phyloP scores from a whole-genome alignment of 2,797 vertebrate species.

The Cryptoblepharus egeriae region DNA sequence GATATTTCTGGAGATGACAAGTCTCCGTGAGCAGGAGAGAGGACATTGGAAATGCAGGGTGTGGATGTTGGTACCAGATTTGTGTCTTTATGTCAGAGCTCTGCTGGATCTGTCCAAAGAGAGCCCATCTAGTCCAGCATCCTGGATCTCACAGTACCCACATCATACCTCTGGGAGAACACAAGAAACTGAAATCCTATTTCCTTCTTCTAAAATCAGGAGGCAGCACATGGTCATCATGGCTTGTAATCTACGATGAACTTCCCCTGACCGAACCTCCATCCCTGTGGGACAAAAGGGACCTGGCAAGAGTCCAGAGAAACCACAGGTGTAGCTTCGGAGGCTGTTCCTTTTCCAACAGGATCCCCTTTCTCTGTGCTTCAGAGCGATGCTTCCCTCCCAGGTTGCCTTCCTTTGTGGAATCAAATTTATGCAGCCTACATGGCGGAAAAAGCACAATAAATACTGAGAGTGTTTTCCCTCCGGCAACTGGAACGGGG shows the following conservation, averaged over 20 bases:
- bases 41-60: rapidly evolving
- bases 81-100: no score
- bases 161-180: no score
- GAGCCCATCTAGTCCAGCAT: no score
- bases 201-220: no score
- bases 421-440: slow-evolving; percentile 31
- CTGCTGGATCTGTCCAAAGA: no score
- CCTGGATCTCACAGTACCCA: no score
- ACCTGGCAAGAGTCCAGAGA: no score
- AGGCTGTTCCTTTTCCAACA: background rate
- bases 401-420: slow-evolving; percentile 26
- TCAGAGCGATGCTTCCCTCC: slow-evolving; percentile 33
- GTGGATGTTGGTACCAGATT: background rate
- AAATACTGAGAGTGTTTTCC: slow-evolving; percentile 5
- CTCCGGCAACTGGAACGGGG: slow-evolving; percentile 7
- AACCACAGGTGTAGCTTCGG: background rate
- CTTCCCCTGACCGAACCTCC: no score
- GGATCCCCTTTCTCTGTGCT: background rate
- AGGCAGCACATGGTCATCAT: no score
- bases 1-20: slow-evolving; percentile 1
- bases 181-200: no score
- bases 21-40: background rate
- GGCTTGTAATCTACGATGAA: no score
- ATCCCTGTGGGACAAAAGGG: no score
- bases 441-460: background rate